Base-by-base conservation (phyloP, 2,113 vertebrate genomes). In the Fulica atra region DNA sequence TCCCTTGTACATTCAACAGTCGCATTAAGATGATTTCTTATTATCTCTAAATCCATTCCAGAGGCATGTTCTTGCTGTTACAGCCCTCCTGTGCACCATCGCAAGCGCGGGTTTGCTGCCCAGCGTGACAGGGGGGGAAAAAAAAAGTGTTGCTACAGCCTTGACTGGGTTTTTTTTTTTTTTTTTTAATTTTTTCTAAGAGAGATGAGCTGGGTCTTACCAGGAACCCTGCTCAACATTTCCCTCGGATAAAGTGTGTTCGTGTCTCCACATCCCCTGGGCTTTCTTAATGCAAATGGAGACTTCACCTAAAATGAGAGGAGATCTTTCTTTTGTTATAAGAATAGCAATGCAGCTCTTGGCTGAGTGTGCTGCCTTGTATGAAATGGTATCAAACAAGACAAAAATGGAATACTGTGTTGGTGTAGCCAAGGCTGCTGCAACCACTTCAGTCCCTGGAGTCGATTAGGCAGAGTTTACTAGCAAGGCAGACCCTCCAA, bases 21-120 rank as follows among this genome's bases (percentile, higher is more conserved):
- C 83, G 0, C 94, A 95, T 97, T 97, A 95, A 82, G 93, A 94
- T 95, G 96, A 96, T 97, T 94, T 95, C 94, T 96, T 93, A 46
- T 89, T 93, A 88, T 80, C 86, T 96, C 91, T 81, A 94, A 86
- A 94, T 82, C 93, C 87, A 95, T 96, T 97, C 64, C 68, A 85
- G 64, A 92, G 70, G 70, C 66, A 90, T 93, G 89, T 90, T 95
- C 96, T 80, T 0, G 2, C 90, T 87, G 70, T 89, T 96, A 96
- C 74, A 95, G 48, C 92, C 77, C 93, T 88, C 94, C 83, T 85
- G 93, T 95, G 96, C 91, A 85, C 92, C 69, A 95, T 91, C 20
- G 4, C 82, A 96, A 89, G 85, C 96, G 81, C 21, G 5, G 74
- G 33, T 76, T 83, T 92, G 66, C 88, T 95, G 85, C 79, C 94